Percentiles rank a stretch among this genome's conserved stretches.
phyloP scores from a whole-genome alignment of 2,797 vertebrate genomes.

The Serranus cabrilla region DNA sequence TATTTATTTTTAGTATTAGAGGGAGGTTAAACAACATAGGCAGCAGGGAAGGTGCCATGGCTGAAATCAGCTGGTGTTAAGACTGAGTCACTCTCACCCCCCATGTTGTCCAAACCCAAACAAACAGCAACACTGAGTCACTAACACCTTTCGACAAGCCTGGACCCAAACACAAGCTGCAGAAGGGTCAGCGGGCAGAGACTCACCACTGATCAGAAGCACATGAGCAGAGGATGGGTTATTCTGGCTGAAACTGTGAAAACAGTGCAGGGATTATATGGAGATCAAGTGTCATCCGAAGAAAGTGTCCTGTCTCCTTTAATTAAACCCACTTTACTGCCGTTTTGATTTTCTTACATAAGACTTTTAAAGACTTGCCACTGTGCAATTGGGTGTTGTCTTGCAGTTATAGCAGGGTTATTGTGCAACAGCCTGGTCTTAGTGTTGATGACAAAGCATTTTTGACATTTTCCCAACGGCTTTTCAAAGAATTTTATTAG shows the following conservation, averaged over 20 bases:
- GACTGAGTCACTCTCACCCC: slow-evolving; percentile 41
- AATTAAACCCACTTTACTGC: slow-evolving; percentile 10
- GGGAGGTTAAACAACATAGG: slow-evolving; percentile 50
- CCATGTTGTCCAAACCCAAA: slow-evolving; percentile 65
- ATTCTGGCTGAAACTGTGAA: slow-evolving; percentile 12
- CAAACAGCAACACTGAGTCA: slow-evolving; percentile 57
- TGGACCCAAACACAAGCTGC: slow-evolving; percentile 25
- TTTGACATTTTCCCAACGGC: slow-evolving; percentile 14
- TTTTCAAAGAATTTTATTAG: slow-evolving; percentile 27
- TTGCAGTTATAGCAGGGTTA: background rate
- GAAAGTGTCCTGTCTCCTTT: background rate
- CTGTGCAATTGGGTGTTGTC: background rate
- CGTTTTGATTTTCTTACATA: background rate
- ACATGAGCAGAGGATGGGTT: slow-evolving; percentile 13
- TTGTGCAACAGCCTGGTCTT: slow-evolving; percentile 5
- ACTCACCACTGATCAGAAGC: slow-evolving; percentile 47
- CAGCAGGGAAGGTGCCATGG: slow-evolving; percentile 40
- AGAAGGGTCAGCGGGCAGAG: slow-evolving; percentile 14
- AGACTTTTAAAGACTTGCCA: background rate
- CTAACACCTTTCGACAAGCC: slow-evolving; percentile 36
- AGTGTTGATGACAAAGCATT: slow-evolving; percentile 26
- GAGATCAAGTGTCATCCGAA: slow-evolving; percentile 17
- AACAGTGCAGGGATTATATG: background rate
- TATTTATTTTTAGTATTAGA: slow-evolving; percentile 76
- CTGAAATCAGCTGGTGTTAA: slow-evolving; percentile 45